These are phyloP conservation scores for Amphipoea oculea DNA, from an alignment of 2,888 invertebrate species.

Conservation along the genomic window DNA sequence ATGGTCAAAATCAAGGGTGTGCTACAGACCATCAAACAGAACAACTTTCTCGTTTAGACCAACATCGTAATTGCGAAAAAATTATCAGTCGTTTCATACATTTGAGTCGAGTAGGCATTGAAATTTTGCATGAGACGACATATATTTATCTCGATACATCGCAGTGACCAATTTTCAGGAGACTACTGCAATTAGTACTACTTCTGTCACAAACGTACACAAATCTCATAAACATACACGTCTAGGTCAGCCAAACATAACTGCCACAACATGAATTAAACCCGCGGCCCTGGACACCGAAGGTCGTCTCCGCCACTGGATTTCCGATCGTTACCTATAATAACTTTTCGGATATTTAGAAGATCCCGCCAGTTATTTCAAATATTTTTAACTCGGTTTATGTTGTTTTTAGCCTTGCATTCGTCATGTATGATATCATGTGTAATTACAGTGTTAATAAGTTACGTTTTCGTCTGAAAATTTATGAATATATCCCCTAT, in stretches of 20 bases:
- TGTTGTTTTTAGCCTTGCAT: constrained; percentile 37
- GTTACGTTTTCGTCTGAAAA: constrained; percentile 13
- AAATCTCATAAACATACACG: constrained; percentile 3
- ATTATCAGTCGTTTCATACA: neutral
- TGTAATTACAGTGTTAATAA: constrained; percentile 22
- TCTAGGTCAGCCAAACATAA: constrained; percentile 34
- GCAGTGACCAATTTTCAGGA: neutral
- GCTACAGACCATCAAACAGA: neutral
- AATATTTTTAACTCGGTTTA: constrained; percentile 50
- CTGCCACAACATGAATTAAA: constrained; percentile 25
- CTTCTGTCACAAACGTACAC: neutral
- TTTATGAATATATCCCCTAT: neutral
- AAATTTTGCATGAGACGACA: neutral
- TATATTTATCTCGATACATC: neutral
- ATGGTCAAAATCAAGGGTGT: neutral
- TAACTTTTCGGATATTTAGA: constrained; percentile 35
- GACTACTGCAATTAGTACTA: neutral
- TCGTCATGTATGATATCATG: constrained; percentile 48
- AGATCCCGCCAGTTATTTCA: constrained; percentile 11
- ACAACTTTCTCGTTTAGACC: neutral
- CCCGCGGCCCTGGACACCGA: constrained; percentile 29
- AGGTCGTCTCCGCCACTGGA: constrained; percentile 26
- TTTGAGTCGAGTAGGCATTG: neutral
- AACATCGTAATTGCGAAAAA: neutral
- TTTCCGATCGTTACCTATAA: constrained; percentile 5